Conservation (phyloP, 2,113 vertebrate species). For the Laterallus jamaicensis region DNA sequence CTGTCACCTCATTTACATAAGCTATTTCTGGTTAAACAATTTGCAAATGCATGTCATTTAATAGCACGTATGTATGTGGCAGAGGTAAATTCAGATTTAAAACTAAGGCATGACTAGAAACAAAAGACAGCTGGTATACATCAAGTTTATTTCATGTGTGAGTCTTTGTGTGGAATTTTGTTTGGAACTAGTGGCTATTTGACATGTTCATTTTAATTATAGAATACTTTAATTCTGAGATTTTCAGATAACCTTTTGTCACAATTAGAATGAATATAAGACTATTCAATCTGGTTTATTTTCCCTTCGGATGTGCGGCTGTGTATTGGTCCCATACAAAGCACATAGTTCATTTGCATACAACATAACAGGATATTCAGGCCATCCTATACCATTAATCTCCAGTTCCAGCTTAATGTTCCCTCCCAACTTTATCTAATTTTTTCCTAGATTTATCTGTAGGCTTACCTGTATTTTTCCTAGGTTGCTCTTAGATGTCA, state of each 20-base stretch:
- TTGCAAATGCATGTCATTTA: not conserved
- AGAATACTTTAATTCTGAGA: constrained; percentile 15
- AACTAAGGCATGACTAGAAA: not conserved
- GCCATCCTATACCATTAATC: not conserved
- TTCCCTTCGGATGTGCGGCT: not conserved
- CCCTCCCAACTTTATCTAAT: not conserved
- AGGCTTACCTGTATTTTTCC: not conserved
- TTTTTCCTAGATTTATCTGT: not conserved
- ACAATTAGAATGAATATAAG: not conserved
- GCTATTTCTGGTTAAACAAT: constrained; percentile 30
- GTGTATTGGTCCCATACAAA: not conserved
- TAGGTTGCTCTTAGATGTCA: not conserved
- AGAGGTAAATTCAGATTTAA: constrained; percentile 3
- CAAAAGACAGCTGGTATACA: constrained; percentile 1
- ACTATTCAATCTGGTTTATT: not conserved
- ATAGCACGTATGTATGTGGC: not conserved
- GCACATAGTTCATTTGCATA: not conserved
- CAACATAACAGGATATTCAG: not conserved
- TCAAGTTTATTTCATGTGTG: not conserved
- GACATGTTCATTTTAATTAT: constrained; percentile 42
- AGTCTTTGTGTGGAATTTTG: not conserved
- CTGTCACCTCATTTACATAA: constrained; percentile 43
- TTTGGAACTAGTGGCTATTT: constrained; percentile 15
- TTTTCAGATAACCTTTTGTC: not conserved
- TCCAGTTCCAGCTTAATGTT: not conserved